Percentiles rank a stretch among this genome's conserved stretches.
phyloP scores from a whole-genome alignment of 1,140 invertebrate genomes.

The Halictus rubicundus region DNA sequence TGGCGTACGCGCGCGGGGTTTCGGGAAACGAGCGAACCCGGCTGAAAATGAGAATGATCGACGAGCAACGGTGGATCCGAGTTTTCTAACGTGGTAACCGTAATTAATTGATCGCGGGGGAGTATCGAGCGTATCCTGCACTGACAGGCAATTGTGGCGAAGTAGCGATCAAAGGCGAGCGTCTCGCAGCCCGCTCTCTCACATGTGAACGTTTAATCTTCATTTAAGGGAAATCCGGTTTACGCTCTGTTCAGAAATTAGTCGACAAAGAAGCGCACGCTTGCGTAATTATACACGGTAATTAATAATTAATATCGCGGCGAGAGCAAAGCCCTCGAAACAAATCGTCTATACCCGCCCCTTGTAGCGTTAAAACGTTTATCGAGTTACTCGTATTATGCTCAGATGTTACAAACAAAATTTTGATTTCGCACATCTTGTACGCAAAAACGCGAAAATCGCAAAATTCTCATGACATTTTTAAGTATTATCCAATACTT shows the following conservation, averaged over 20 bases:
- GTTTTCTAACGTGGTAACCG: conserved; percentile 11
- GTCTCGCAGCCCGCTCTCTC: neutral
- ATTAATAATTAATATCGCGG: conserved; percentile 6
- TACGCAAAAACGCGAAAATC: too few species aligned
- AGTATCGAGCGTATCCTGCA: neutral
- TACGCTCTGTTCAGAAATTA: conserved; percentile 3
- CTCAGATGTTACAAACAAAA: too few species aligned
- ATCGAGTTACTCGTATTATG: too few species aligned
- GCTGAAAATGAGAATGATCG: neutral
- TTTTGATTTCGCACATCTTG: too few species aligned
- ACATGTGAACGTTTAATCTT: conserved; percentile 23
- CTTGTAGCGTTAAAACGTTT: neutral
- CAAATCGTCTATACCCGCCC: neutral
- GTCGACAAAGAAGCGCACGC: neutral
- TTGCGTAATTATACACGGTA: neutral
- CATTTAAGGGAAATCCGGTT: conserved; percentile 16
- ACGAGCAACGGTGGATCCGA: neutral
- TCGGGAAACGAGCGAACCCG: neutral
- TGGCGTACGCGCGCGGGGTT: neutral
- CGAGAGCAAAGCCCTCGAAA: neutral
- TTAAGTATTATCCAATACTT: too few species aligned
- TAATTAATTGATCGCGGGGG: conserved; percentile 35
- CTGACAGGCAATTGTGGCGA: conserved; percentile 35
- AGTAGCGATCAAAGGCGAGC: conserved; percentile 34
- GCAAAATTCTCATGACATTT: too few species aligned